Conservation (phyloP, 2,888 invertebrate species). For the Luperina testacea region DNA sequence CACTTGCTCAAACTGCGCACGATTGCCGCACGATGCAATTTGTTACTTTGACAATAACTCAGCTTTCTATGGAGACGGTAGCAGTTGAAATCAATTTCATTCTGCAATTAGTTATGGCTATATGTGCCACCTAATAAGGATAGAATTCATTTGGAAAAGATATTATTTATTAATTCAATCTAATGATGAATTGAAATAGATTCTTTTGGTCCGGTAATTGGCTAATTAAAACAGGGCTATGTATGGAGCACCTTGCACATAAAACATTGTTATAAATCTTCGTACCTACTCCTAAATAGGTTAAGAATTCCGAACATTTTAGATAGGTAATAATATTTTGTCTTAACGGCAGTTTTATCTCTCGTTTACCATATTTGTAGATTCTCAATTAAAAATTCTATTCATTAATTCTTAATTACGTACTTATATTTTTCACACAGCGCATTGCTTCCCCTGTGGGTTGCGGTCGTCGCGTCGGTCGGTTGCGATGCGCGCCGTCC, state of each 20-base stretch:
- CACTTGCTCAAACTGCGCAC: slow-evolving; percentile 61
- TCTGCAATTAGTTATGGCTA: slow-evolving; percentile 60
- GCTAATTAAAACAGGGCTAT: slow-evolving; percentile 9
- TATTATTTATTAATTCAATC: slow-evolving; percentile 49
- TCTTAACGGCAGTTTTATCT: not conserved
- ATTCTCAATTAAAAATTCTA: slow-evolving; percentile 22
- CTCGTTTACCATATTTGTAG: slow-evolving; percentile 15
- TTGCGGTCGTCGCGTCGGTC: slow-evolving; percentile 24
- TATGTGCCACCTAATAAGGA: slow-evolving; percentile 58
- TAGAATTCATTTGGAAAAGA: slow-evolving; percentile 50
- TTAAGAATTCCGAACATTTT: not conserved
- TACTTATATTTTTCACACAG: slow-evolving; percentile 38
- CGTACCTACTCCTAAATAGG: not conserved
- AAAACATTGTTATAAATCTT: slow-evolving; percentile 5
- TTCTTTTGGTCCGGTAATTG: slow-evolving; percentile 32
- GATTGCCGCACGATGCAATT: slow-evolving; percentile 65
- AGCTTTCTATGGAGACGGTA: slow-evolving; percentile 65
- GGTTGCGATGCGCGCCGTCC: slow-evolving; percentile 55
- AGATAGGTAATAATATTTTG: not conserved
- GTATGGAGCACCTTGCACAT: slow-evolving; percentile 8
- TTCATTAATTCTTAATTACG: slow-evolving; percentile 26
- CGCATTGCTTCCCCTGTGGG: slow-evolving; percentile 49
- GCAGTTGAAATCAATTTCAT: slow-evolving; percentile 61
- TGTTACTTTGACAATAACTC: slow-evolving; percentile 65
- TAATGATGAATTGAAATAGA: slow-evolving; percentile 49